These are phyloP conservation scores for Drosophila hamatofila DNA, from an alignment of 2,888 invertebrate genomes.

Conservation along the genomic window DNA sequence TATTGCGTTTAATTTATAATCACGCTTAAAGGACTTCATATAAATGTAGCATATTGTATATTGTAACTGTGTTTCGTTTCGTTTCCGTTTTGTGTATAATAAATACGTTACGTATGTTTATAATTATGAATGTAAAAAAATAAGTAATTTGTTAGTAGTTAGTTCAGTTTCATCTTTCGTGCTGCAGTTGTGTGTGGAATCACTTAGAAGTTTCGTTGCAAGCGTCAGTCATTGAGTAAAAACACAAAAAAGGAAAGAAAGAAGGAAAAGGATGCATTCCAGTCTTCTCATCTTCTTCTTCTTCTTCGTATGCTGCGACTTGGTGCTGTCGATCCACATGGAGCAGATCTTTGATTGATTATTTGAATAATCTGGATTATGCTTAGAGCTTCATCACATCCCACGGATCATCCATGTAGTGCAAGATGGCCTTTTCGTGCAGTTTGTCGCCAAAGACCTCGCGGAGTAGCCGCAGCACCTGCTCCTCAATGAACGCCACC, in stretches of 20 bases:
- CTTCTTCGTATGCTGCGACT: conserved; percentile 9
- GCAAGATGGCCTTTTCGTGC: conserved; percentile 82
- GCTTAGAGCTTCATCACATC: conserved; percentile 83
- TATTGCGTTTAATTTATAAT: conserved; percentile 60
- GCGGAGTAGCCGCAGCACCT: conserved; percentile 88
- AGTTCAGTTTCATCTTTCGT: conserved; percentile 40
- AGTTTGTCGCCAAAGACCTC: conserved; percentile 82
- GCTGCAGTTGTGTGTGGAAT: conserved; percentile 55
- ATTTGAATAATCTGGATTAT: neutral
- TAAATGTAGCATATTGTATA: conserved; percentile 54
- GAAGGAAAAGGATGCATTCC: conserved; percentile 9
- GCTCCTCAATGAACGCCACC: conserved; percentile 91
- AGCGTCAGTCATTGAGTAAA: conserved; percentile 7
- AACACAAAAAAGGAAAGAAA: neutral
- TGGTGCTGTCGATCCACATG: conserved; percentile 7
- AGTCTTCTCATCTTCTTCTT: conserved; percentile 1
- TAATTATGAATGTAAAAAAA: conserved; percentile 44
- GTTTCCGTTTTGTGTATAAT: conserved; percentile 46
- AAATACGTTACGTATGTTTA: conserved; percentile 73
- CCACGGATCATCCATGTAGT: conserved; percentile 84
- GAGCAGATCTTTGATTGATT: conserved; percentile 1
- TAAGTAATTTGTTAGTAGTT: conserved; percentile 42
- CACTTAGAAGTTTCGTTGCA: conserved; percentile 38
- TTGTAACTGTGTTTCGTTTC: conserved; percentile 21
- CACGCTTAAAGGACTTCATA: conserved; percentile 42